phyloP scores from a whole-genome alignment of 30 jellyfish, hydroid and myxozoan genomes.

The Cassiopea xamachana region DNA sequence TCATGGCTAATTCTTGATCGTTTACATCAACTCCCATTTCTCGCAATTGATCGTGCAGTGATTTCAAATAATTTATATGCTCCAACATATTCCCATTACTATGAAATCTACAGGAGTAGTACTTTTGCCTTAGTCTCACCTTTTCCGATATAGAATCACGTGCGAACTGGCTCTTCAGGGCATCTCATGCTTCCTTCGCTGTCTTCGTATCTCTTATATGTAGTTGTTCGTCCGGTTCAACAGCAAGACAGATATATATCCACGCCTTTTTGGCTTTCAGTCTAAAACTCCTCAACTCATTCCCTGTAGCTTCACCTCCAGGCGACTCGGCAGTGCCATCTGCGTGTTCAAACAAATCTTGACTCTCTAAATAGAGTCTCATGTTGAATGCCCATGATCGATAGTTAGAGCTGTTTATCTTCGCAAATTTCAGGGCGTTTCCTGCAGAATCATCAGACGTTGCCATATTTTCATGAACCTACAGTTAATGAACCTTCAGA shows the following conservation, averaged over 20 bases:
- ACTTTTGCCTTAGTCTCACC: slow-evolving; percentile 33
- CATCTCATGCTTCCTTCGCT: slow-evolving; percentile 47
- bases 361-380: slow-evolving; percentile 46
- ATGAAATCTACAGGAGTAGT: slow-evolving; percentile 39
- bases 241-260: slow-evolving; percentile 40
- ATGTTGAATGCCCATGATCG: slow-evolving; percentile 58
- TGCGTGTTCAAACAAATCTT: slow-evolving; percentile 53
- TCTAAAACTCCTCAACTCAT: slow-evolving; percentile 2
- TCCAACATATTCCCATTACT: slow-evolving; percentile 26
- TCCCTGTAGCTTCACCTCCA: slow-evolving; percentile 30
- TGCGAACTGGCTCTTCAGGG: slow-evolving; percentile 61
- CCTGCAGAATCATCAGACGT: slow-evolving; percentile 48
- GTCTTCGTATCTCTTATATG: slow-evolving; percentile 39
- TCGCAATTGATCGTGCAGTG: slow-evolving; percentile 44
- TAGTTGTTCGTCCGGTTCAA: slow-evolving; percentile 56
- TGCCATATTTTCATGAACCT: neutral
- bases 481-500: neutral
- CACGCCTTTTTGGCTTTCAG: slow-evolving; percentile 32
- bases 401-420: slow-evolving; percentile 31
- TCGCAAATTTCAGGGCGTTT: slow-evolving; percentile 49
- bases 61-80: slow-evolving; percentile 20
- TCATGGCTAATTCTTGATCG: slow-evolving; percentile 50
- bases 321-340: slow-evolving; percentile 61
- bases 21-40: slow-evolving; percentile 28
- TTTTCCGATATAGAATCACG: slow-evolving; percentile 45